These are phyloP conservation scores for Chouioia cunea DNA, from an alignment of 2,888 invertebrate genomes.

Conservation along the genomic window DNA sequence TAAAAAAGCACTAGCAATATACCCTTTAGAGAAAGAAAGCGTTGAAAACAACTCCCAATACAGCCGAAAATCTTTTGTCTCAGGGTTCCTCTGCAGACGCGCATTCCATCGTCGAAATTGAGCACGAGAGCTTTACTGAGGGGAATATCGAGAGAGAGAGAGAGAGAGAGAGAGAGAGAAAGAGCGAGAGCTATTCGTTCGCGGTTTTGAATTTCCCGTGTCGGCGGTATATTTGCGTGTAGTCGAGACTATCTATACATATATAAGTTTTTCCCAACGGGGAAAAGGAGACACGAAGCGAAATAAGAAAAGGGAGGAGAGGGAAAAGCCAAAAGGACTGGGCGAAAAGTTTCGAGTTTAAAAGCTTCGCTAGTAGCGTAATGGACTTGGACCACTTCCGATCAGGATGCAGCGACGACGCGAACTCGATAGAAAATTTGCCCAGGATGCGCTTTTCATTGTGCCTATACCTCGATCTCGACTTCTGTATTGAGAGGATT, in stretches of 20 bases:
- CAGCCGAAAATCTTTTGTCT: too few relatives aligned
- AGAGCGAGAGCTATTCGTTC: slow-evolving; percentile 4
- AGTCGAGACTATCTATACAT: too few relatives aligned
- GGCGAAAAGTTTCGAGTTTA: slow-evolving; percentile 33
- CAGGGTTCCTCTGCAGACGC: too few relatives aligned
- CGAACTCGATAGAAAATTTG: slow-evolving; percentile 31
- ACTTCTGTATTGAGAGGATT: too few relatives aligned
- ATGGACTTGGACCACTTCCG: slow-evolving; percentile 48
- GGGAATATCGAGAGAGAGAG: slow-evolving; percentile 3
- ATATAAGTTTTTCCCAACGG: too few relatives aligned
- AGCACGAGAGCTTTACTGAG: slow-evolving; percentile 1
- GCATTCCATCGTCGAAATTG: slow-evolving; percentile 6
- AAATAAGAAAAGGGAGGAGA: slow-evolving; percentile 1
- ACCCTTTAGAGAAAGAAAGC: not conserved
- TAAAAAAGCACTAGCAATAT: not conserved
- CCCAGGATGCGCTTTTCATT: slow-evolving; percentile 45
- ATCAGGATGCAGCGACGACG: slow-evolving; percentile 38
- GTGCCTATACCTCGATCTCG: slow-evolving; percentile 15
- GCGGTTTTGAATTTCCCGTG: slow-evolving; percentile 42
- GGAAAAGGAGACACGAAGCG: not conserved
- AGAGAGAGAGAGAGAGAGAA: not conserved
- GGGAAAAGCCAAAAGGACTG: slow-evolving; percentile 12
- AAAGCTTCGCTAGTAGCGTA: slow-evolving; percentile 33
- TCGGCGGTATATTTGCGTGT: too few relatives aligned
- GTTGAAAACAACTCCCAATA: not conserved